Evolutionary conservation across 2,888 invertebrate genomes (phyloP), one percentile per base, ranked within the genome.

Genomic region (Ferdinandea cuprea): DNA sequence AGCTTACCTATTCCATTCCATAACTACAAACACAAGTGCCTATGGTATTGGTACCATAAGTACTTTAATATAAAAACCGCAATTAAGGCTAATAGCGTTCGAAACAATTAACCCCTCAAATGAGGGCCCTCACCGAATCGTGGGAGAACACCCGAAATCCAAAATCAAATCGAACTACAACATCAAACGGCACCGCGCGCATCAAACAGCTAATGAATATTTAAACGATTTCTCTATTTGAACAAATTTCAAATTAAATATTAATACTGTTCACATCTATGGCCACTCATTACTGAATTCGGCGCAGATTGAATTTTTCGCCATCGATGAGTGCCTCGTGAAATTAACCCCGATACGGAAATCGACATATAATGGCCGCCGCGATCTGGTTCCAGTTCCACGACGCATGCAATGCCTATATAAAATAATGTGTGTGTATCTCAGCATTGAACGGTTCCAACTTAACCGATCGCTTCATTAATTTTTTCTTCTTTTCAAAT

Each of bases 401-500:
- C 19, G 11, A 15, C 13, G 21, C 5, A 44, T 17, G 13, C 30
- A 21, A 63, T 19, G 42, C n/a, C n/a, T n/a, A 9, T 5, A 25
- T 3, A 25, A 25, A 25, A 25, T 25, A 13, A 21, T 54, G 21
- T 7, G 1, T 59, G 7, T 5, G 17, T 37, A 63, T 21, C 32
- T 25, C 19, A 37, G 35, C 15, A 13, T 3, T 42, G 50, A 28
- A 42, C 58, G 56, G 42, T 58, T 72, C 52, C 72, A 61, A 44
- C 42, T 76, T 44, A 46, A 63, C 63, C 76, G 74, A 80, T 80
- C 76, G 80, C 76, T 80, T 76, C 58, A 80, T 76, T 76, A 50
- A 80, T 19, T 66, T 52, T 19, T 66, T 52, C 2, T 35, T 21
- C 58, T 28, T 30, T 13, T 15, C 15, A 58, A 58, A 66, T 50